Base-by-base conservation (phyloP, 1,140 invertebrate genomes). In the Calliopsis andreniformis region DNA sequence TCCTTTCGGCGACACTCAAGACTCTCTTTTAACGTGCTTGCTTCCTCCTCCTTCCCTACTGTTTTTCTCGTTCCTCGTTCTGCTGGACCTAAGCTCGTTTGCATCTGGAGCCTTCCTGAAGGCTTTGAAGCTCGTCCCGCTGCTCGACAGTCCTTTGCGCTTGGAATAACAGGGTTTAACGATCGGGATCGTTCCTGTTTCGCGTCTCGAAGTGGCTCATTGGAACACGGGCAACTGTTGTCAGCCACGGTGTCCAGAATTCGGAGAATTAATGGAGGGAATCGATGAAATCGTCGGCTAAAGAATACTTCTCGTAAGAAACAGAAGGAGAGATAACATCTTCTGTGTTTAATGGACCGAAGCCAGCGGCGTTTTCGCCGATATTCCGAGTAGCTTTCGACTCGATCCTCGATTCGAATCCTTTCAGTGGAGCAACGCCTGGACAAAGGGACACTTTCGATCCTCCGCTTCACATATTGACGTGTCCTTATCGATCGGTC, bases 1-100 rank as follows among this genome's bases (percentile, higher is more conserved):
- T 80, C 79, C 80, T 88, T 89, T 88, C 85, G 87, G 85, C 83
- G 85, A 84, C 80, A 70, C 70, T 79, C 55, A 20, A 83, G 28
- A 56, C 49, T 61, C 56, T 66, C 63, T 63, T 82, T 79, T 83
- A 82, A 39, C 64, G 62, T 47, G 43, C 56, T 79, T 47, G 43
- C 56, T 79, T 67, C 66, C 76, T 53, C n/a, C 43, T 56, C 51
- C 35, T 39, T 5, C 45, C 28, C 35, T 30, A n/a, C 25, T 39
- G 23, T 47, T 72, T 45, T 42, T 28, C 32, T 56, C 35, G 18
- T 42, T 39, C 20, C 25, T 28, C 25, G 23, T 28, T 63, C 49
- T 10, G 16, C 12, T 5, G 56, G 20, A 18, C 14, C 12, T 14
- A 28, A 23, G 25, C 32, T n/a, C 49, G 5, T 28, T 55, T 49